Base-by-base conservation (phyloP, 2,113 vertebrate species). In the Malurus alboscapulatus region DNA sequence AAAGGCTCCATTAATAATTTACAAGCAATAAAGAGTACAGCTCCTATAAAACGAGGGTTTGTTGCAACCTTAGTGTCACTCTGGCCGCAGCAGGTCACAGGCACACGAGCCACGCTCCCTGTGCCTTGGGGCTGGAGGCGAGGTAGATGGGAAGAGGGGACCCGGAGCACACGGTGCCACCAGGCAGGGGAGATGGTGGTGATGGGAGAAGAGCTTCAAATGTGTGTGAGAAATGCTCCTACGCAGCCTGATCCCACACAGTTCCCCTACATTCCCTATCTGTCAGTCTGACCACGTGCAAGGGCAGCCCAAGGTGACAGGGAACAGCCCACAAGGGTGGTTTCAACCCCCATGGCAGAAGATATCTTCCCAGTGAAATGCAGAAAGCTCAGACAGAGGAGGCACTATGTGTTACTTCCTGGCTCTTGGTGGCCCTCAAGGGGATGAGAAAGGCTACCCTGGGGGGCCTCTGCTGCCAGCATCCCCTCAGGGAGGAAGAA, bases 1-100 rank as follows among this genome's bases (percentile, higher is more conserved):
- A 95, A 93, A 93, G 48, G 78, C 50, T 73, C 58, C 81, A 89
- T 97, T 93, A 95, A 97, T 94, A 96, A 96, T 93, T 96, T 97
- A 97, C 87, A 93, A 80, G 76, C 94, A 94, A 85, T 92, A 88
- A 94, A 86, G 62, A 55, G 53, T 76, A 83, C 66, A 95, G 84
- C 75, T 95, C 45, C 69, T 61, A 58, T 63, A 87, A 80, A 92
- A 83, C 0, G 0, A 92, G 61, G 48, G 61, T 90, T 85, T 87
- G 51, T 84, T 68, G 51, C 58, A 84, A 87, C 44, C 59, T 95
- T 93, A 93, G 88, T 88, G 93, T 97, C 81, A 27, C 66, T 91
- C 34, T 47, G 81, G 63, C 66, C 1, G 0, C 7, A 7, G 48
- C 4, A 2, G 21, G 38, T 55, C 8, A 6, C 3, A 58, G 68